These are phyloP conservation scores for Mormyrops boulengeri DNA, from an alignment of 2,797 vertebrate species.

Conservation along the genomic window DNA sequence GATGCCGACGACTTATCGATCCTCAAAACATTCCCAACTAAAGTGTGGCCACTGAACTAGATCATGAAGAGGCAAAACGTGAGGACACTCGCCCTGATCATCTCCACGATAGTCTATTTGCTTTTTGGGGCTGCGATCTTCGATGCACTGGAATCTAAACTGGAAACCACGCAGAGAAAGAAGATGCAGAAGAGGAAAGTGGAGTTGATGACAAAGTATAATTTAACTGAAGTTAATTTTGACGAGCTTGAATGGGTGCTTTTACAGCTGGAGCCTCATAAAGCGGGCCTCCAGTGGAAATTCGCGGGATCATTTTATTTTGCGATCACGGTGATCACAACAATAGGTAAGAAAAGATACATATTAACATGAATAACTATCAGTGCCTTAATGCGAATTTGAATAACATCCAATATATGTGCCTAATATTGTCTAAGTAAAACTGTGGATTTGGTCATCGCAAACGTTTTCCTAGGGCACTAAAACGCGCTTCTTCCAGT, in stretches of 20 bases:
- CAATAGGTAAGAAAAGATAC: slow-evolving; percentile 76
- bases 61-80: slow-evolving; percentile 95
- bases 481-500: neutral
- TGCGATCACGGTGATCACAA: slow-evolving; percentile 98
- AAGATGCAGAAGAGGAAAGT: slow-evolving; percentile 81
- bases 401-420: neutral
- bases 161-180: slow-evolving; percentile 86
- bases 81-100: slow-evolving; percentile 88
- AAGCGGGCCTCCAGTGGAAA: slow-evolving; percentile 93
- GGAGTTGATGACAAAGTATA: slow-evolving; percentile 85
- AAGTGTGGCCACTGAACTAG: slow-evolving; percentile 23
- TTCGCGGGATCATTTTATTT: slow-evolving; percentile 97
- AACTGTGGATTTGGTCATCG: neutral
- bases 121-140: slow-evolving; percentile 96
- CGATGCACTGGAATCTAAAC: slow-evolving; percentile 90
- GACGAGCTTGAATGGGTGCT: slow-evolving; percentile 88
- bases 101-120: slow-evolving; percentile 97
- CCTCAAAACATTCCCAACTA: slow-evolving; percentile 36
- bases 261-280: slow-evolving; percentile 87
- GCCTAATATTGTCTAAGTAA: neutral
- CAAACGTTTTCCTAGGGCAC: neutral
- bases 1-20: slow-evolving; percentile 36
- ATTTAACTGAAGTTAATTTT: slow-evolving; percentile 86
- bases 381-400: neutral
- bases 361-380: neutral